Base-by-base conservation (phyloP, 2,113 vertebrate species). In the Megalops atlanticus region DNA sequence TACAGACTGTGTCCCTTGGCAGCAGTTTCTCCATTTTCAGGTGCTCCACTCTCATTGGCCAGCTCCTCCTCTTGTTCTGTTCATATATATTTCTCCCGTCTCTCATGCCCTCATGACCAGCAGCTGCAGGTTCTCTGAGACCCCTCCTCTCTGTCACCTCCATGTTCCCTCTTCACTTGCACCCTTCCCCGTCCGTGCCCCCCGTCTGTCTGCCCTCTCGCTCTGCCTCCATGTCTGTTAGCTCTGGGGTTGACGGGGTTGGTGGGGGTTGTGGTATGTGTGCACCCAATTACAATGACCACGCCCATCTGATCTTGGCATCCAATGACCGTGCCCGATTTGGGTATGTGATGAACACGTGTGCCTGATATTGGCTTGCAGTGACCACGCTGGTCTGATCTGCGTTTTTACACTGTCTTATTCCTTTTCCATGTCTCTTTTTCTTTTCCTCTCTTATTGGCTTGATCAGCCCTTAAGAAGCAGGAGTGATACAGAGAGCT, bases 31-130 rank as follows among this genome's bases (percentile, higher is more conserved):
- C 88, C 90, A 92, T 92, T 92, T 93, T 81, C 90, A 93, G 93
- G 93, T 92, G 87, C 90, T 90, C 90, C 89, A 86, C 81, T 89
- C 84, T 91, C 85, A 54, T 35, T 69, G 33, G 36, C 36, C 69
- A 49, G 52, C 83, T 79, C 70, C 77, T 79, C 81, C 80, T 84
- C 35, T 68, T 74, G 81, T 72, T 88, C 84, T 88, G 81, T 91
- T 83, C 83, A 88, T 92, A 90, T 88, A 79, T 81, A 89, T 91
- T 86, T 91, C 89, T 93, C 91, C 87, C 87, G 90, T 90, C 86
- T 84, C 54, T 90, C 90, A 92, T 90, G 89, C 92, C 89, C 89
- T 90, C 88, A 91, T 94, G 90, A 89, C 89, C 90, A 93, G 91
- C 91, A 91, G 91, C 90, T 84, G 83, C 91, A 89, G 88, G 86